Evolutionary conservation across 2,113 vertebrate genomes (phyloP), one percentile per base, ranked within the genome.

Genomic region (Cairina moschata): DNA sequence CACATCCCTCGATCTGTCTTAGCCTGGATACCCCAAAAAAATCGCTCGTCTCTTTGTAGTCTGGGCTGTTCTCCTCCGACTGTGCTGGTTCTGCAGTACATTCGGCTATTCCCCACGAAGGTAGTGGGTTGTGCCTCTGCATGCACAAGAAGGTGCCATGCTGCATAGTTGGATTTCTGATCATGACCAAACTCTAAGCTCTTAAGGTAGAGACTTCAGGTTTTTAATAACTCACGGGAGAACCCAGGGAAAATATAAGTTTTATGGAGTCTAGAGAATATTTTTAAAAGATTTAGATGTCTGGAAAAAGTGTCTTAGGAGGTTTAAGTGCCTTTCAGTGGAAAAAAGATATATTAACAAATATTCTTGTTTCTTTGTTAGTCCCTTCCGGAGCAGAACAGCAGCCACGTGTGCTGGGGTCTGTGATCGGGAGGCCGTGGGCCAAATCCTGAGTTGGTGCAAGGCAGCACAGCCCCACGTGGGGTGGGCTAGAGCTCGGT

Each of bases 191-290:
- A n/a, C 69, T 92, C 74, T 93, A 86, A 96, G 96, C 92, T 76
- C 80, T 95, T 93, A 91, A 96, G 91, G 90, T 93, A 86, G 71
- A 81, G 88, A 88, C 92, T 96, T 93, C 77, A 84, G 86, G 26
- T 93, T 97, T 96, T 96, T 96, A 95, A 96, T 95, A 95, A 92
- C 90, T 94, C 92, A 77, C 2, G 18, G 91, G 95, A 96, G 93
- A 94, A 96, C 66, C 71, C 55, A n/a, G 92, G 50, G 86, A 96
- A 96, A 95, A 95, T 87, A 81, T 86, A 96, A 92, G 88, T 95
- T 97, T 96, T 96, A 95, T 94, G 91, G 96, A 94, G 96, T 96
- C 96, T 97, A 92, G 95, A 96, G 96, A 93, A 95, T 97, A 97
- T 97, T 97, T 97, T 95, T 86, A 85, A 96, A 96, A 91, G 95